Evolutionary conservation across 2,113 vertebrate genomes (phyloP), one percentile per base, ranked within the genome.

Genomic region (Gobius niger): DNA sequence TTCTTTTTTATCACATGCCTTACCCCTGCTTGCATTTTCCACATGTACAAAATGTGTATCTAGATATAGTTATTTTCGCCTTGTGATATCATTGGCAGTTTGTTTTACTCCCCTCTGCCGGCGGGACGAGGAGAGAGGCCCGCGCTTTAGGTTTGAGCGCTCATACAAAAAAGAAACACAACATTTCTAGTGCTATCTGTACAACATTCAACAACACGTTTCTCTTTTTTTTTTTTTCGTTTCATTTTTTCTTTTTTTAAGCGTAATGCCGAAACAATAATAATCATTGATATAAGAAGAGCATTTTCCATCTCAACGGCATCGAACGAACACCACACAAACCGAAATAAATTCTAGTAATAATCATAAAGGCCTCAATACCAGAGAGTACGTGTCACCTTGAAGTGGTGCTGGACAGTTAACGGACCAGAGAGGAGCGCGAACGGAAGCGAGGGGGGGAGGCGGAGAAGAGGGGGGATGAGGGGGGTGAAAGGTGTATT

Each of bases 181-280:
- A 92, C 90, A 90, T 87, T 77, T 90, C 92, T 92, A 91, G 82
- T 74, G 86, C 92, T 93, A 94, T 91, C 92, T 93, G 91, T 93
- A 94, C 93, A 93, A 92, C 92, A 93, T 93, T 92, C 92, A 93
- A 93, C 89, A 89, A 91, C 88, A 94, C 87, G 74, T 83, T 83
- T 91, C 73, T 89, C 66, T 78, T 85, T 47, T 72, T 71, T 82
- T 88, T n/a, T 63, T 19, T 16, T 15, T 79, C 3, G 24, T 34
- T 34, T 34, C 24, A 68, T 67, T 71, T 80, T 65, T 72, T 56
- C n/a, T 46, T 74, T 76, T 82, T 80, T 80, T 82, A 65, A 84
- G 77, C 84, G 84, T 89, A 89, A 91, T 90, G 86, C 84, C 88
- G 91, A 91, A 91, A 88, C 82, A 82, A 91, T 87, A 86, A 90